Evolutionary conservation across 30 jellyfish, hydroid and myxozoan genomes (phyloP).

Genomic region (Pelagia noctiluca): DNA sequence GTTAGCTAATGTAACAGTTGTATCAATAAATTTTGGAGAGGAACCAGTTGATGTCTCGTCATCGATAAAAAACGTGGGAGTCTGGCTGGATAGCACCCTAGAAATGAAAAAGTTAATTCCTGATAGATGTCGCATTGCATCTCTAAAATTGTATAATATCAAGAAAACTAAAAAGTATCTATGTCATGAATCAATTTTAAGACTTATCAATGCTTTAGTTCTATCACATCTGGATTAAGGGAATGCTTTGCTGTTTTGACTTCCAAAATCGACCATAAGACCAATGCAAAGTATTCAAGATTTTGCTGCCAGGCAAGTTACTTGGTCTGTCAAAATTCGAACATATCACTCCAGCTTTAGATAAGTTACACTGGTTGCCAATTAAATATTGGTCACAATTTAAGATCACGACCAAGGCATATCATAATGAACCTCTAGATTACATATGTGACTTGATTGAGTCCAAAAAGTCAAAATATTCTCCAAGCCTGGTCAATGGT

Average conservation of each 20-base stretch:
- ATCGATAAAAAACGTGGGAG: constrained; percentile 36
- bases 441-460: constrained; percentile 31
- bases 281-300: constrained; percentile 26
- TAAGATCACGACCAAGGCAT: constrained; percentile 28
- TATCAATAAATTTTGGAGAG: constrained; percentile 29
- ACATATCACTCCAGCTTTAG: constrained; percentile 40
- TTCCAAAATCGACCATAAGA: constrained; percentile 40
- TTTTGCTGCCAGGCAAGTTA: constrained; percentile 24
- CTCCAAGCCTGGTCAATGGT: too few relatives aligned
- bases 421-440: constrained; percentile 19
- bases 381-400: constrained; percentile 27
- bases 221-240: constrained; percentile 49
- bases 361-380: constrained; percentile 52
- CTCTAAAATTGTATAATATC: constrained; percentile 34
- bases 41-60: constrained; percentile 41
- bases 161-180: constrained; percentile 42
- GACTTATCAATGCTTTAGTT: constrained; percentile 40
- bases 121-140: constrained; percentile 46
- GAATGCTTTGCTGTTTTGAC: constrained; percentile 48
- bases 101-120: constrained; percentile 33
- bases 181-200: constrained; percentile 31
- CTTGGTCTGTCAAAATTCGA: constrained; percentile 27
- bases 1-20: neutral
- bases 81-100: constrained; percentile 46
- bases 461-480: too few relatives aligned